phyloP scores from a whole-genome alignment of 92 coral and sea anemone genomes.

The Anthopleura xanthogrammica region DNA sequence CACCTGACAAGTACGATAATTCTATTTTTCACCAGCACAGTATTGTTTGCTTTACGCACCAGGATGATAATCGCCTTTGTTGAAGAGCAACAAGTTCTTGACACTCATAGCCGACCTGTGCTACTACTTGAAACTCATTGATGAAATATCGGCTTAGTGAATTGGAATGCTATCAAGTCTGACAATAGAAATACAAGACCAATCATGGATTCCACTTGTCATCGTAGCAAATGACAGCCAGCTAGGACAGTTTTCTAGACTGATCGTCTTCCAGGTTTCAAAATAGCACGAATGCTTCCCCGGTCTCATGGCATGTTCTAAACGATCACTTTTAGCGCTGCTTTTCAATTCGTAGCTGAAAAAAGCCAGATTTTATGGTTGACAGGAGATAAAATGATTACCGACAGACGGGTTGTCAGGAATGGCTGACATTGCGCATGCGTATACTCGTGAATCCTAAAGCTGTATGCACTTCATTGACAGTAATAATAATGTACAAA shows the following conservation, averaged over 20 bases:
- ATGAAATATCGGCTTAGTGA: constrained; percentile 26
- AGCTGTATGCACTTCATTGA: constrained; percentile 38
- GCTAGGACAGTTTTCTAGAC: constrained; percentile 25
- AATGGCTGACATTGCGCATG: constrained; percentile 28
- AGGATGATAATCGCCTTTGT: constrained; percentile 7
- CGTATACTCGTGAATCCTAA: constrained; percentile 15
- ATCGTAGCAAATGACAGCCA: constrained; percentile 32
- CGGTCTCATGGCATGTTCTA: constrained; percentile 2
- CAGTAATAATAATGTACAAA: constrained; percentile 41
- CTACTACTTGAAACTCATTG: constrained; percentile 21
- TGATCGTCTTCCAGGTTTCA: constrained; percentile 8
- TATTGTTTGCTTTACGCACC: neutral
- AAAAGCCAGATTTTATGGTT: constrained; percentile 20
- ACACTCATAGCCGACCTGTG: constrained; percentile 15
- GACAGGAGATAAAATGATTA: constrained; percentile 20
- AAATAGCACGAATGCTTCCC: constrained; percentile 23
- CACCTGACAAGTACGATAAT: neutral
- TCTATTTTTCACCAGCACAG: neutral
- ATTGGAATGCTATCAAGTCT: constrained; percentile 30
- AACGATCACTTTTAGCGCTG: neutral
- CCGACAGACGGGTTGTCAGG: constrained; percentile 29
- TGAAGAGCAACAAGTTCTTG: constrained; percentile 13
- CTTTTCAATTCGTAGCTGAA: neutral
- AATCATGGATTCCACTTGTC: constrained; percentile 38
- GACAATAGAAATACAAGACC: constrained; percentile 27